Base-by-base conservation (phyloP, 2,113 vertebrate species). In the Sula dactylatra region DNA sequence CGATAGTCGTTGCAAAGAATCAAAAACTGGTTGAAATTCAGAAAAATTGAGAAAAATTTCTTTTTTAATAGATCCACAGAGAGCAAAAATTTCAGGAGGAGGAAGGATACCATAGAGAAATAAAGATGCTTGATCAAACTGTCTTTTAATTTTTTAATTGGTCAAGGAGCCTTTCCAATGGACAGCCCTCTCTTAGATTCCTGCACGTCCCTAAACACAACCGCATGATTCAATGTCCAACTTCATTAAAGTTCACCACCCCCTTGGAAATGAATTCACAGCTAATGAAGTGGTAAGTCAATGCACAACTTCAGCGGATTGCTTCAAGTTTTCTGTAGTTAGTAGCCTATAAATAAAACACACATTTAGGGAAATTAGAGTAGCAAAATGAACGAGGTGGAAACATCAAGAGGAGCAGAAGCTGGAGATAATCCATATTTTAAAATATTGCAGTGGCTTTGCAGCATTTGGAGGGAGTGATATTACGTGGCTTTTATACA, bases 301-400 rank as follows among this genome's bases (percentile, higher is more conserved):
- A 47, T 64, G 96, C 94, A 90, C 79, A 82, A 95, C 94, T 97
- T 92, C 86, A 91, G 94, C 40, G 97, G 96, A 97, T 97, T 94
- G 97, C 97, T 97, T 89, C 82, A 52, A 96, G 96, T 97, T 98
- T 96, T 96, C 95, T 85, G 93, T n/a, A 90, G 92, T 95, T 93
- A 97, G 97, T 38, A 96, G 97, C 93, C 96, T 97, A 96, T 73
- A 66, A 97, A 96, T 95, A 96, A 92, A 96, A 97, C 82, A 92
- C 55, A 44, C 86, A 54, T 95, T 86, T 64, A 77, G 90, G 62
- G 76, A 96, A 97, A 95, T 94, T 66, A 94, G 54, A 94, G 94
- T 36, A 20, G 93, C 96, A 84, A 93, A 87, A 49, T 49, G 96
- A 97, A 97, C 29, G 93, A 95, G 82, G 61, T 95, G 88, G 76